Evolutionary conservation across 1,140 invertebrate genomes (phyloP).

Genomic region (Cherax destructor): DNA sequence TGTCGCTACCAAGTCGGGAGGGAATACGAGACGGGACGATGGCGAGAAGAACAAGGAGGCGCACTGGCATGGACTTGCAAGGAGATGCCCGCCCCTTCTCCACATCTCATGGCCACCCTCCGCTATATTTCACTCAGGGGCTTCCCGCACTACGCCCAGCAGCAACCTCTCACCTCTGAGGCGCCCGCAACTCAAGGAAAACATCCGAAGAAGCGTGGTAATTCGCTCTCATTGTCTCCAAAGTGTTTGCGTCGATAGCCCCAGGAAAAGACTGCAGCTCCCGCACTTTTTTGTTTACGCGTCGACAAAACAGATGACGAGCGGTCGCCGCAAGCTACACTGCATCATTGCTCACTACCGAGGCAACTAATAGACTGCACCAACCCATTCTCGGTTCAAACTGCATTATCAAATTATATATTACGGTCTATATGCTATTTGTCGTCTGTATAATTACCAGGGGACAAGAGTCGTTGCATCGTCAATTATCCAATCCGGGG

Average conservation of each 20-base stretch:
- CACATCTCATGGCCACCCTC: constrained; percentile 58
- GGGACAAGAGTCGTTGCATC: constrained; percentile 5
- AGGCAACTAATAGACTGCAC: constrained; percentile 47
- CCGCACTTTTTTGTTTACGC: constrained; percentile 42
- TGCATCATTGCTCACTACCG: constrained; percentile 62
- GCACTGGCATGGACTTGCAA: constrained; percentile 50
- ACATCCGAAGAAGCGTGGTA: constrained; percentile 62
- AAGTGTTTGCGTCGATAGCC: constrained; percentile 62
- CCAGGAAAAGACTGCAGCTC: constrained; percentile 49
- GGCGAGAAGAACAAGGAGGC: constrained; percentile 44
- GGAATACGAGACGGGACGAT: constrained; percentile 36
- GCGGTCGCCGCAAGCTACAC: constrained; percentile 53
- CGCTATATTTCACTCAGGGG: constrained; percentile 63
- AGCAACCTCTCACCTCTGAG: constrained; percentile 52
- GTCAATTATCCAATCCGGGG: neutral
- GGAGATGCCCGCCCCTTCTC: constrained; percentile 46
- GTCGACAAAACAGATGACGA: constrained; percentile 63
- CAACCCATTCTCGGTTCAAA: constrained; percentile 44
- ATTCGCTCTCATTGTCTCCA: constrained; percentile 64
- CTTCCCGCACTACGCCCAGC: constrained; percentile 49
- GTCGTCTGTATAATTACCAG: constrained; percentile 37
- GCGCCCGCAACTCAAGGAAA: constrained; percentile 63
- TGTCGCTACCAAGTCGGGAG: constrained; percentile 14
- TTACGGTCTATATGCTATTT: constrained; percentile 39
- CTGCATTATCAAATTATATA: constrained; percentile 39